phyloP scores from a whole-genome alignment of 1,140 invertebrate genomes.

The Calycopis cecrops region DNA sequence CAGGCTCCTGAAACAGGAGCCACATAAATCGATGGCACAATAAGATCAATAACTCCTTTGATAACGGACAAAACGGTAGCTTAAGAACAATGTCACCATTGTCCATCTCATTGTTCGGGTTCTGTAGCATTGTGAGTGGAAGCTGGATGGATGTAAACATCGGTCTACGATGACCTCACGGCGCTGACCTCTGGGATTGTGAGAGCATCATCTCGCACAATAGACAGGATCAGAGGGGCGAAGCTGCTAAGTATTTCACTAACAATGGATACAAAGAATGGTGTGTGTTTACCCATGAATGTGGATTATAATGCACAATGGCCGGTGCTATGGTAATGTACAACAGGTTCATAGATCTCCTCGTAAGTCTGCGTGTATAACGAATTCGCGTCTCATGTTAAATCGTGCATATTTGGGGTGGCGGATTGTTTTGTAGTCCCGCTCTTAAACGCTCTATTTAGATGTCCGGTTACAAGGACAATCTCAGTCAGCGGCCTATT shows the following conservation, averaged over 20 bases:
- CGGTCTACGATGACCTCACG: slow-evolving; percentile 58
- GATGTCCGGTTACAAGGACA: slow-evolving; percentile 28
- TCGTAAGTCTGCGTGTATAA: slow-evolving; percentile 68
- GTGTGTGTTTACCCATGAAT: slow-evolving; percentile 73
- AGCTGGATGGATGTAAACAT: slow-evolving; percentile 51
- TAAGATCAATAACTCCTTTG: slow-evolving; percentile 61
- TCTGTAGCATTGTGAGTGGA: slow-evolving; percentile 18
- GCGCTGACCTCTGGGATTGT: slow-evolving; percentile 56
- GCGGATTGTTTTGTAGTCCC: slow-evolving; percentile 51
- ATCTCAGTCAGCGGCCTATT: not conserved
- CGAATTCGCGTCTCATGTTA: slow-evolving; percentile 69
- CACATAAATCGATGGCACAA: slow-evolving; percentile 60
- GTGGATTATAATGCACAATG: slow-evolving; percentile 60
- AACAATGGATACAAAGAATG: slow-evolving; percentile 64
- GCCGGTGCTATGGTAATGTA: slow-evolving; percentile 60
- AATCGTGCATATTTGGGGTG: slow-evolving; percentile 62
- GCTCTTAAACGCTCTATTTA: slow-evolving; percentile 64
- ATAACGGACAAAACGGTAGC: slow-evolving; percentile 62
- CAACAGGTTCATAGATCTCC: slow-evolving; percentile 64
- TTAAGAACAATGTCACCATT: slow-evolving; percentile 59
- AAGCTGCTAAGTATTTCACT: slow-evolving; percentile 67
- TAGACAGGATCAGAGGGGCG: slow-evolving; percentile 61
- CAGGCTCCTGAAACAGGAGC: slow-evolving; percentile 49
- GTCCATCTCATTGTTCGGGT: slow-evolving; percentile 44
- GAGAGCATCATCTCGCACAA: slow-evolving; percentile 48